These are phyloP conservation scores for Vulpes vulpes DNA, from an alignment of 2,113 vertebrate species.

Conservation along the genomic window DNA sequence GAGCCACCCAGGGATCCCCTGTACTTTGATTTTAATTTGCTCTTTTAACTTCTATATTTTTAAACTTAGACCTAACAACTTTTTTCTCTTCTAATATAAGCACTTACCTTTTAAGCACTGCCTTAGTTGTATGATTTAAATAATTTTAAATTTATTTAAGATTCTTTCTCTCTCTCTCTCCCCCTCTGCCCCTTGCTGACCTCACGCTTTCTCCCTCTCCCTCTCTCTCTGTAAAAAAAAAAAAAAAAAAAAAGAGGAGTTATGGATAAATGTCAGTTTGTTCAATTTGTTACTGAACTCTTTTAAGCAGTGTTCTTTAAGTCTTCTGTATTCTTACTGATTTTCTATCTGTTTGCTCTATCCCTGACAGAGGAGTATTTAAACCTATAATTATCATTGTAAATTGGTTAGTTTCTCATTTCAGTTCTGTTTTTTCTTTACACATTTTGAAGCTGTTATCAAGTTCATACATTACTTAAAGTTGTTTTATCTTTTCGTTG, in stretches of 20 bases:
- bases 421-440: neutral
- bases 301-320: neutral
- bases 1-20: no score
- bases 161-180: neutral
- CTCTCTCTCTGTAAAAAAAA: neutral
- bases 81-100: neutral
- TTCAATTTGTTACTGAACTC: no score
- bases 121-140: neutral
- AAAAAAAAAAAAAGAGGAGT: no score
- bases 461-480: neutral
- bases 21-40: neutral
- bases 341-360: neutral
- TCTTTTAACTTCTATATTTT: neutral
- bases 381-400: neutral
- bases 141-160: neutral
- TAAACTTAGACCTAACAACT: neutral
- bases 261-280: no score
- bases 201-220: neutral
- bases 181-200: neutral
- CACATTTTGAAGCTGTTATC: neutral
- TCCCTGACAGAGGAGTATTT: neutral
- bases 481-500: neutral
- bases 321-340: neutral
- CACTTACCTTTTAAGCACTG: neutral
- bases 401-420: constrained; percentile 7